A percentile compares a stretch with the other conserved stretches of the same genome.
phyloP scores from a whole-genome alignment of 2,888 invertebrate genomes.

The Drosophila formosana region DNA sequence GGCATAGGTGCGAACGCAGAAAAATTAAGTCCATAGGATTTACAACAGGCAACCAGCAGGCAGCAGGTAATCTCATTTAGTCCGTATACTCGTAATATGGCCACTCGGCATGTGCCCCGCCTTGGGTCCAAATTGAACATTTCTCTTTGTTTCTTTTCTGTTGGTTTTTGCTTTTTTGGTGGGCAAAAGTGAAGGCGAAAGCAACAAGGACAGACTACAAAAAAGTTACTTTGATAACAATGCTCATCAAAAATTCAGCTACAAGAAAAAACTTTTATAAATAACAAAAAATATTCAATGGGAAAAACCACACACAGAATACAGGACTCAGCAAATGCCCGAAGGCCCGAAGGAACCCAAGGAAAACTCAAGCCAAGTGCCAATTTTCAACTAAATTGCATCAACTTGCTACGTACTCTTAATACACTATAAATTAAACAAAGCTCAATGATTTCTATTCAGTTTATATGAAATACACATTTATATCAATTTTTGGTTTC shows the following conservation, averaged over 20 bases:
- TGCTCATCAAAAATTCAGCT: constrained; percentile 73
- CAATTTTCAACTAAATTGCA: constrained; percentile 14
- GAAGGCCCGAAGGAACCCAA: background rate
- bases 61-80: constrained; percentile 76
- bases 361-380: constrained; percentile 11
- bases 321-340: constrained; percentile 2
- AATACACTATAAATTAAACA: background rate
- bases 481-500: too few relatives aligned
- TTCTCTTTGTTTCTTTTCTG: constrained; percentile 28
- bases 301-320: constrained; percentile 44
- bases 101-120: constrained; percentile 53
- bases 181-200: constrained; percentile 6
- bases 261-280: constrained; percentile 78
- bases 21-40: constrained; percentile 67
- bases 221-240: constrained; percentile 66
- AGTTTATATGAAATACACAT: too few relatives aligned
- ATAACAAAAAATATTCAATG: constrained; percentile 38
- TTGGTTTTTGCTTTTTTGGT: constrained; percentile 9
- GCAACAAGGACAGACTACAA: constrained; percentile 26
- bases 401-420: background rate
- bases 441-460: too few relatives aligned
- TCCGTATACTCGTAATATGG: constrained; percentile 51
- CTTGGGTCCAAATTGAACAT: constrained; percentile 59
- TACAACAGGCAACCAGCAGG: constrained; percentile 60
- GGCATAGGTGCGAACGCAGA: constrained; percentile 61